Evolutionary conservation across 2,113 vertebrate species (phyloP), one percentile per base, ranked within the genome.

Genomic region (Bujurquina vittata): DNA sequence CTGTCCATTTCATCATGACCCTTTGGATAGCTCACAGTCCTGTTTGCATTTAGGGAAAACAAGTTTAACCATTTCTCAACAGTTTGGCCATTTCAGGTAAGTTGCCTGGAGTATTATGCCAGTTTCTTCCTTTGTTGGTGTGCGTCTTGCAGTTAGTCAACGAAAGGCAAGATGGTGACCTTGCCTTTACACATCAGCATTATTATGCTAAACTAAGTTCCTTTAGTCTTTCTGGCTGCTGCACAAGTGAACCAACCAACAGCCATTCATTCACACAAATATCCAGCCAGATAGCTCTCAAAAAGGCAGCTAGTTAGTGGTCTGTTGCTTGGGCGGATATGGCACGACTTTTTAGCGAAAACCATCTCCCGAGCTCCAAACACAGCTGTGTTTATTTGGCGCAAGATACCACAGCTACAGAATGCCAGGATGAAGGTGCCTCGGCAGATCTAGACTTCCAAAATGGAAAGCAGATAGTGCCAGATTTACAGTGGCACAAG

Each of bases 371-470:
- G 26, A 90, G 69, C 60, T 84, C 85, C 84, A 90, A 92, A 88
- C 93, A 90, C 93, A 89, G 91, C 92, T 94, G 92, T 90, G 90
- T 93, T 92, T 93, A 90, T 83, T 80, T 63, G 78, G 77, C 46
- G 79, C 40, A 18, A 80, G 87, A 83, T 88, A 67, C 85, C 79
- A 81, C 86, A 22, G 75, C 77, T 11, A 54, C 80, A 76, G 65
- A 33, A 78, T 5, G 77, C 77, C 82, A 81, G 85, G 77, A 85
- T 17, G 9, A 90, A 93, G 86, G 84, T 91, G 87, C 77, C 61
- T 58, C 14, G 75, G 67, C 69, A 57, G 76, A 79, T 85, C 35
- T 54, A 23, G 52, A 65, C 57, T 33, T 83, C 62, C 57, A 76
- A 84, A 87, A 83, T 75, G 37, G 61, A 81, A 74, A 78, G 33